Conservation (phyloP, 2,888 invertebrate genomes). For the Ophraella communa region DNA sequence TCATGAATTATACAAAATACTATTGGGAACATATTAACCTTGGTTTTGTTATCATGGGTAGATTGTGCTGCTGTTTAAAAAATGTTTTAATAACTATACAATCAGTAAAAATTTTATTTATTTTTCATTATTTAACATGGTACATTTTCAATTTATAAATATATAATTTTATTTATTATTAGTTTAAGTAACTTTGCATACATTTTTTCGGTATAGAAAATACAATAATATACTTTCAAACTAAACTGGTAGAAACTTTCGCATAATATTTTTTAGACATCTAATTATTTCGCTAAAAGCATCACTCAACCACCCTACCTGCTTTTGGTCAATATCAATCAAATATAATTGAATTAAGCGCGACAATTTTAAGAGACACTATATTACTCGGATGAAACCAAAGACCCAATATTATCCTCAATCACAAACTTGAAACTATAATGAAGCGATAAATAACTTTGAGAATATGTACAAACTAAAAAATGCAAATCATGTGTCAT, state of each 20-base stretch:
- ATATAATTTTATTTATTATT: no score
- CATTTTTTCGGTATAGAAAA: neutral
- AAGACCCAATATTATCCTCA: constrained; percentile 11
- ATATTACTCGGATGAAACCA: constrained; percentile 3
- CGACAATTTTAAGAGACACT: constrained; percentile 32
- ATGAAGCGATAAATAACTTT: neutral
- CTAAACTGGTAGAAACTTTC: neutral
- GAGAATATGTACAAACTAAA: no score
- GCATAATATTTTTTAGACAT: neutral
- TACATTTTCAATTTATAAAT: no score
- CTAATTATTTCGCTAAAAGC: constrained; percentile 29
- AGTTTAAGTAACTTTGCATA: no score
- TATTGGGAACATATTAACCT: no score
- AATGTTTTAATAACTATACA: no score
- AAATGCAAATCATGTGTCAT: no score
- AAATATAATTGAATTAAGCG: constrained; percentile 34
- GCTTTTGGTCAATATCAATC: constrained; percentile 40
- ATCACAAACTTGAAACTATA: constrained; percentile 1
- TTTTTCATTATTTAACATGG: no score
- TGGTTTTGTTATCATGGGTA: no score
- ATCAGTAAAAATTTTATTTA: no score
- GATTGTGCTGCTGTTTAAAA: no score
- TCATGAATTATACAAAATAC: no score
- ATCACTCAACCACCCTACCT: constrained; percentile 35
- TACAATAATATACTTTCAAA: neutral